A percentile compares a stretch with the other conserved stretches of the same genome.
Evolutionary conservation across 2,113 vertebrate genomes (phyloP).

Genomic region (Oreochromis aureus): DNA sequence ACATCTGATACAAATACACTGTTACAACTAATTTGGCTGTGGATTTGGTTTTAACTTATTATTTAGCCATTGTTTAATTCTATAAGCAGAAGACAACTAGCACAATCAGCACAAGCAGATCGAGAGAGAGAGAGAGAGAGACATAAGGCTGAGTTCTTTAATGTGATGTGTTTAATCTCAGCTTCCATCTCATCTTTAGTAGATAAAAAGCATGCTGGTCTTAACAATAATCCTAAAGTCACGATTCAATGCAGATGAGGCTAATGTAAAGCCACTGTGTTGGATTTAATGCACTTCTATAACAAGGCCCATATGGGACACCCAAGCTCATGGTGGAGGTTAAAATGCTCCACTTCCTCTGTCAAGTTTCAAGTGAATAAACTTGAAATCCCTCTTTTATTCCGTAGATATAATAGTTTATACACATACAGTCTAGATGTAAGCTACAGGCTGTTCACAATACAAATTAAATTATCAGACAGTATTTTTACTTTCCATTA

Average conservation of each 20-base stretch:
- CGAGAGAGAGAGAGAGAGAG: not conserved
- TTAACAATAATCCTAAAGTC: not conserved
- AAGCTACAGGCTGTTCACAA: not conserved
- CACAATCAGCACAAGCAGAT: not conserved
- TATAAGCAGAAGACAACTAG: not conserved
- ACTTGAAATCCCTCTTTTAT: not conserved
- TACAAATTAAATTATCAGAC: not conserved
- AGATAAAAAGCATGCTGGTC: not conserved
- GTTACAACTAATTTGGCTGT: not conserved
- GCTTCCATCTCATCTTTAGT: not conserved
- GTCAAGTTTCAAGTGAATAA: not conserved
- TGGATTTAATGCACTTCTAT: constrained; percentile 30
- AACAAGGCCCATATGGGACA: constrained; percentile 53
- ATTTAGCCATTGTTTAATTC: not conserved
- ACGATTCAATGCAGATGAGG: constrained; percentile 23
- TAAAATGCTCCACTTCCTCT: constrained; percentile 26
- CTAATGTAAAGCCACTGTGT: constrained; percentile 30
- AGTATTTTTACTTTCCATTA: not conserved
- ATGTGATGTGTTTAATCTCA: constrained; percentile 13
- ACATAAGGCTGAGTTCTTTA: not conserved
- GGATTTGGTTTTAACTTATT: not conserved
- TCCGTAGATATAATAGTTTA: not conserved
- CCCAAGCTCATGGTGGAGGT: constrained; percentile 19
- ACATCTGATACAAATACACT: not conserved
- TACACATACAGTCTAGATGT: not conserved